A percentile compares a stretch with the other conserved stretches of the same genome.
Evolutionary conservation across 2,888 invertebrate species (phyloP).

Genomic region (Protula sp.): DNA sequence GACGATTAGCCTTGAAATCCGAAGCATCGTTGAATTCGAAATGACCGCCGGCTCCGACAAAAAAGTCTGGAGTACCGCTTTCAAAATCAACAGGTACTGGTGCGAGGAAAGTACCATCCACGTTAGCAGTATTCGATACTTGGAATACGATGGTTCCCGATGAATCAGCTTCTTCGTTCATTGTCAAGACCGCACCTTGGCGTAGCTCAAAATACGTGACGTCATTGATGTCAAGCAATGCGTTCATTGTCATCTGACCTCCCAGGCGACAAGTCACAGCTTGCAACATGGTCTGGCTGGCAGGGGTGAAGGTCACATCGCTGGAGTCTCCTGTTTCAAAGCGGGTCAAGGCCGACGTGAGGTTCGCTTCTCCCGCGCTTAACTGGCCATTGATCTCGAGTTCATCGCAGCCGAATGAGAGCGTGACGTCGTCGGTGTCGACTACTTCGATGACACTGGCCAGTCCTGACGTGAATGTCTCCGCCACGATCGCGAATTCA

Average conservation of each 20-base stretch:
- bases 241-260: neutral
- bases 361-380: too few relatives aligned
- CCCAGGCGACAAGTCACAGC: neutral
- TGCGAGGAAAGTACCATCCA: neutral
- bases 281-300: neutral
- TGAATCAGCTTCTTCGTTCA: neutral
- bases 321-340: neutral
- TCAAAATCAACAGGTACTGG: neutral
- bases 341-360: too few relatives aligned
- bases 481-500: neutral
- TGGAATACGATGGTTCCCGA: neutral
- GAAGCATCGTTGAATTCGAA: neutral
- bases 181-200: neutral
- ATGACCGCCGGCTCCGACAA: neutral
- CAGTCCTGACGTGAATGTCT: too few relatives aligned
- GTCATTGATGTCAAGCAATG: neutral
- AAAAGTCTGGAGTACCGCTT: neutral
- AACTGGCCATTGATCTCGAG: too few relatives aligned
- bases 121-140: neutral
- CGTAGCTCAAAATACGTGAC: neutral
- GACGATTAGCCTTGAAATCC: neutral
- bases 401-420: too few relatives aligned
- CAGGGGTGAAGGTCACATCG: neutral
- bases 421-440: too few relatives aligned
- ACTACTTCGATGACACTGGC: too few relatives aligned